phyloP scores from a whole-genome alignment of 2,888 invertebrate species.

The Pheosia tremula region DNA sequence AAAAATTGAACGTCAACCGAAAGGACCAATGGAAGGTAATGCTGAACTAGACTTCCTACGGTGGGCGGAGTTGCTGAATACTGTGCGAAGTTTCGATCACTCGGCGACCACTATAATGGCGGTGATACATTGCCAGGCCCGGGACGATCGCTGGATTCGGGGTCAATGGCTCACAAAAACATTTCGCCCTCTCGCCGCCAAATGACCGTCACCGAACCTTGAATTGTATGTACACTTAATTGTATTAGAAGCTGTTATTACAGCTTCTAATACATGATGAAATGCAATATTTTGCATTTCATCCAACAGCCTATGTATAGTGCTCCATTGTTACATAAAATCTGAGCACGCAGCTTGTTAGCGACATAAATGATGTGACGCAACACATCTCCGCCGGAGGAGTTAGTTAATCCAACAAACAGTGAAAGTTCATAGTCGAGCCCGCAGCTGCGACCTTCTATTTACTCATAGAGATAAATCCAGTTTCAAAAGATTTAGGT shows the following conservation, averaged over 20 bases:
- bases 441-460: slow-evolving; percentile 23
- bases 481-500: slow-evolving; percentile 26
- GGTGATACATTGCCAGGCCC: slow-evolving; percentile 45
- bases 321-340: slow-evolving; percentile 50
- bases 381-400: slow-evolving; percentile 63
- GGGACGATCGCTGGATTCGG: slow-evolving; percentile 38
- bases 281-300: slow-evolving; percentile 14
- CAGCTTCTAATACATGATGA: too few species aligned
- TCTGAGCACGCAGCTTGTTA: slow-evolving; percentile 47
- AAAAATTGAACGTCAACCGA: not conserved
- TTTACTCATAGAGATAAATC: slow-evolving; percentile 28
- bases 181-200: slow-evolving; percentile 9
- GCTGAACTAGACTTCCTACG: slow-evolving; percentile 7
- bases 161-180: slow-evolving; percentile 41
- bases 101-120: slow-evolving; percentile 36
- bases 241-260: slow-evolving; percentile 9
- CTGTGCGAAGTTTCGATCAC: slow-evolving; percentile 42
- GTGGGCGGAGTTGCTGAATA: slow-evolving; percentile 32
- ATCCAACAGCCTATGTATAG: slow-evolving; percentile 19
- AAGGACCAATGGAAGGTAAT: slow-evolving; percentile 1
- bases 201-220: slow-evolving; percentile 19
- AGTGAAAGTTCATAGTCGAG: slow-evolving; percentile 72
- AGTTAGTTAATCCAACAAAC: slow-evolving; percentile 62
- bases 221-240: slow-evolving; percentile 12
- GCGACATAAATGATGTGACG: slow-evolving; percentile 58